Percentiles rank a stretch among this genome's conserved stretches.
Evolutionary conservation across 2,888 invertebrate species (phyloP).

Genomic region (Adineta ricciae): DNA sequence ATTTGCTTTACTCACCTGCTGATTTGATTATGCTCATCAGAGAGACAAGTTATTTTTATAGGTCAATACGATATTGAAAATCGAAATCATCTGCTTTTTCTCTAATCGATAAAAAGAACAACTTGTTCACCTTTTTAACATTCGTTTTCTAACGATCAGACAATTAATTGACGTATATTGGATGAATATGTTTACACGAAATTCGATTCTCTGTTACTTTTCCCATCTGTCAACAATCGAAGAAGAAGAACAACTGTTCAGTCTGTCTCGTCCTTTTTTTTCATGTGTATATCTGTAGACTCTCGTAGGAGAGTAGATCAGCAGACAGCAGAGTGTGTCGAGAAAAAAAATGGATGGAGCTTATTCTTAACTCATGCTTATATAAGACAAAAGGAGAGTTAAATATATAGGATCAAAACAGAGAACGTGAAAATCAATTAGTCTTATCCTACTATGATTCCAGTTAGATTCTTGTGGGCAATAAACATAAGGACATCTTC

Average conservation of each 20-base stretch:
- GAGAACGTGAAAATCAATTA: neutral
- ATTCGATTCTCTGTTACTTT: slow-evolving; percentile 12
- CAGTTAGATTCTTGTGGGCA: neutral
- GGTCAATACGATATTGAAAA: neutral
- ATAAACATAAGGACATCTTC: neutral
- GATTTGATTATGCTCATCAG: neutral
- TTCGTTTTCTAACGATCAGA: neutral
- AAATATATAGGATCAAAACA: neutral
- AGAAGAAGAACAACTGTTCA: neutral
- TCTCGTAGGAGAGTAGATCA: neutral
- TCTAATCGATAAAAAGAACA: no score
- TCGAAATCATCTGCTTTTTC: no score
- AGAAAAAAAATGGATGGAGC: neutral
- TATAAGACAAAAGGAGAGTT: neutral
- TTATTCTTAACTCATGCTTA: neutral
- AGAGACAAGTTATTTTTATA: neutral
- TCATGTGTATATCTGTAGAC: neutral
- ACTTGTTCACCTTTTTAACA: neutral
- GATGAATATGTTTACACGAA: neutral
- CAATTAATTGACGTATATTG: neutral
- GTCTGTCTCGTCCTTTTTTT: neutral
- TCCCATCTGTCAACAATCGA: neutral
- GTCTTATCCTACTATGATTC: neutral
- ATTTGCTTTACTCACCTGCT: neutral
- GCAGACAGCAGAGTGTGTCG: neutral